Percentiles rank a stretch among this genome's conserved stretches.
Conservation (phyloP, 2,113 vertebrate genomes). For the Trichomycterus rosablanca region DNA sequence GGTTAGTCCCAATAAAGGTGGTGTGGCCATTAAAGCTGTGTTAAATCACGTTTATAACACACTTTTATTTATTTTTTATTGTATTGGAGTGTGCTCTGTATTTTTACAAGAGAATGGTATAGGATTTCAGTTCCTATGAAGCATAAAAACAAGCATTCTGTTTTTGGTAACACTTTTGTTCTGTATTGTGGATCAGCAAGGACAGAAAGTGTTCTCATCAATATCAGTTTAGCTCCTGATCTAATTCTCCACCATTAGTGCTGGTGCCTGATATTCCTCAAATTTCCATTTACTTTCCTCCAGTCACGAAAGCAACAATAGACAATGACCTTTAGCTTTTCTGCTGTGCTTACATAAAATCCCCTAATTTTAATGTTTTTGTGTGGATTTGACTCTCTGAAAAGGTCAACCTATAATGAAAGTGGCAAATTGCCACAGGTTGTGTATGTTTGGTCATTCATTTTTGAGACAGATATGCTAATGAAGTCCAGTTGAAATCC, state of each 20-base stretch:
- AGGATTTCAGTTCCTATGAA: no score
- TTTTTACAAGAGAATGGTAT: no score
- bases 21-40: no score
- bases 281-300: background rate
- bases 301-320: background rate
- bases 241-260: background rate
- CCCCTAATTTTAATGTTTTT: no score
- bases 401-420: constrained; percentile 6
- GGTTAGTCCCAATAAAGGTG: no score
- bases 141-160: no score
- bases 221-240: background rate
- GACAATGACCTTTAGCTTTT: constrained; percentile 4
- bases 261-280: background rate
- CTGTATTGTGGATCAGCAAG: background rate
- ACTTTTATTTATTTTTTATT: no score
- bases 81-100: no score
- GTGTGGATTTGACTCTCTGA: background rate
- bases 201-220: background rate
- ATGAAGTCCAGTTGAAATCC: background rate
- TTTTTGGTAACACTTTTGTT: no score
- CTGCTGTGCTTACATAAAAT: background rate
- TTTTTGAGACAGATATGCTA: constrained; percentile 6
- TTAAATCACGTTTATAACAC: background rate
- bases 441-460: background rate
- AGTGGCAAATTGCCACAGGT: background rate